phyloP scores from a whole-genome alignment of 2,888 invertebrate genomes.

The Notodonta ziczac region DNA sequence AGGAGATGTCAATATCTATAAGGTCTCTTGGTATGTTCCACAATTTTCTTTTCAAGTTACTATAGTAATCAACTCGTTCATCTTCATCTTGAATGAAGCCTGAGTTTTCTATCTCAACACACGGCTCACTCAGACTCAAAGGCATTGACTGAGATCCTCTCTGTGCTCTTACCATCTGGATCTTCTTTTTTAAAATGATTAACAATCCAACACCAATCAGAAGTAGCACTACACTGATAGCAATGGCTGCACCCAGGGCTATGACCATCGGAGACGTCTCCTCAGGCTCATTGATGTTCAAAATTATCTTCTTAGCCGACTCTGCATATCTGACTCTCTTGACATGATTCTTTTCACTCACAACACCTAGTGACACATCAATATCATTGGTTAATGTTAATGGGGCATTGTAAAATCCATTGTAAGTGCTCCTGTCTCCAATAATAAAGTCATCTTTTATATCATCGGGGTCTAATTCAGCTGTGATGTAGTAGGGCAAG shows the following conservation, averaged over 20 bases:
- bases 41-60: constrained; percentile 89
- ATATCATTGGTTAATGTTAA: constrained; percentile 86
- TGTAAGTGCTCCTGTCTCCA: constrained; percentile 90
- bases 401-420: constrained; percentile 91
- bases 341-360: constrained; percentile 87
- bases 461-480: constrained; percentile 89
- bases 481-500: constrained; percentile 92
- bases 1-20: constrained; percentile 88
- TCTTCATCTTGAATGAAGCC: constrained; percentile 91
- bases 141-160: constrained; percentile 84
- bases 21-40: constrained; percentile 89
- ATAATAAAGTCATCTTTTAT: constrained; percentile 88
- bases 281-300: constrained; percentile 80
- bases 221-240: constrained; percentile 89
- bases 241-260: constrained; percentile 84
- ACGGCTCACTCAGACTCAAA: constrained; percentile 90
- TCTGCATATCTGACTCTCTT: constrained; percentile 88
- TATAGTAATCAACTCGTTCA: constrained; percentile 88
- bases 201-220: constrained; percentile 86
- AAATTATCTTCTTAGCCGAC: constrained; percentile 79
- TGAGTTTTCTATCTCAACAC: constrained; percentile 92
- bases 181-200: constrained; percentile 82
- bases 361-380: constrained; percentile 88
- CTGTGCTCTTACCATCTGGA: constrained; percentile 75
- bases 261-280: constrained; percentile 78